These are phyloP conservation scores for Cuculus canorus DNA, from an alignment of 2,797 vertebrate genomes.

Conservation along the genomic window DNA sequence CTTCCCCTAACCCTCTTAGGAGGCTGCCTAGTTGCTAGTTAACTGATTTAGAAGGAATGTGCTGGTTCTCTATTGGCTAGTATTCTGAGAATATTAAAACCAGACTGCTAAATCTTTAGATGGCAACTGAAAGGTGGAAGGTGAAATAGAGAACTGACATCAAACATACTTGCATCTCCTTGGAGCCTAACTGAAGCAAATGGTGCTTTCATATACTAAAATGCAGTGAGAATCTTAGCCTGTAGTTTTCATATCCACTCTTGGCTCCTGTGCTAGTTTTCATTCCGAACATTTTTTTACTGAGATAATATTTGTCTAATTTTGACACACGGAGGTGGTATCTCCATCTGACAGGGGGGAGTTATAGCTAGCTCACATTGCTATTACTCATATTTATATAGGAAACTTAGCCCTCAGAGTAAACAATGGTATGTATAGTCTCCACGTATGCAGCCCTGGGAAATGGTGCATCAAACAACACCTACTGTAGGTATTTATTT, in stretches of 20 bases:
- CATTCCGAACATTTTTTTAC: background rate
- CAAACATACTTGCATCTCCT: background rate
- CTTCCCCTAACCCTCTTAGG: background rate
- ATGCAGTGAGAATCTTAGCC: background rate
- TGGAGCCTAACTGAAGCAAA: background rate
- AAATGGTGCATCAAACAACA: background rate
- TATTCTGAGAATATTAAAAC: background rate
- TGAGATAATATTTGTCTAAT: background rate
- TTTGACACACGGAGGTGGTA: background rate
- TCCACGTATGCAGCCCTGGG: background rate
- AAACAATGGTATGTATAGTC: background rate
- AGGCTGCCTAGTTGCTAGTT: background rate
- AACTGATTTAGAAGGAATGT: background rate
- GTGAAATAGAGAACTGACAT: background rate
- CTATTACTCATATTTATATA: background rate
- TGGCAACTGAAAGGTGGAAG: background rate
- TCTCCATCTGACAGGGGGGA: background rate
- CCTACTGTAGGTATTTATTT: conserved; percentile 8
- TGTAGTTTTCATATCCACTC: background rate
- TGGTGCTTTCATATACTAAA: background rate
- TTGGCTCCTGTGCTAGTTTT: background rate
- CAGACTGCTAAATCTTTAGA: background rate
- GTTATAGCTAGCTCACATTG: background rate
- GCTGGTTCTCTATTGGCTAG: background rate
- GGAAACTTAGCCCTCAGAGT: background rate